Evolutionary conservation across 2,797 vertebrate genomes (phyloP), one percentile per base, ranked within the genome.

Genomic region (Sebastes taczanowskii): DNA sequence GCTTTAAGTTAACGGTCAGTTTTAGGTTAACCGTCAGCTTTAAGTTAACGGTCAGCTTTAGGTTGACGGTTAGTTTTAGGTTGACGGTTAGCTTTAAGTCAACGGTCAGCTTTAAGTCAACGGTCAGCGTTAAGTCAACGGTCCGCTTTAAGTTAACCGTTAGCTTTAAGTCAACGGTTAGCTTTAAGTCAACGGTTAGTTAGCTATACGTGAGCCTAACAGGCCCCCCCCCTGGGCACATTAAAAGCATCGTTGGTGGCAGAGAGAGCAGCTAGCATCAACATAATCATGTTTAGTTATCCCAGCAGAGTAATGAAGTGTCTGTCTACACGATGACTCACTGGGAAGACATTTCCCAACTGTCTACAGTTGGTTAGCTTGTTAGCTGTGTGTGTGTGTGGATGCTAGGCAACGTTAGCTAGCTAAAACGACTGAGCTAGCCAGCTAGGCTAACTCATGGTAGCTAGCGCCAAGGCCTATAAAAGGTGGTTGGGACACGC

Each of bases 361-460:
- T n/a, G 75, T 72, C 71, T 49, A 29, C 74, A 29, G 30, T 23
- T 34, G 27, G 63, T 27, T 61, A 52, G 59, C 80, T 70, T 38
- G 35, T 38, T 14, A 38, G 35, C 35, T 38, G 35, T 38, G 35
- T 38, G 35, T 38, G 70, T 52, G 56, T 53, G 56, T 49, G 72
- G 79, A 86, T 76, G 84, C 85, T 83, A 53, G 60, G 74, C 69
- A 74, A 76, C 77, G 84, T 69, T 74, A 80, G 87, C 92, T 80
- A 56, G 35, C 35, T 79, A 56, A 64, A 77, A 32, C 55, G 11
- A 23, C 52, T 38, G 2, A 55, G 88, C 92, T 87, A 92, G 88
- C 92, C 0, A 38, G 5, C 35, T 87, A 92, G 58, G 93, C 92
- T 93, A 93, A 90, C 91, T 78, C 81, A 86, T 78, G 89, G 69